phyloP scores from a whole-genome alignment of 2,113 vertebrate species.

The Dendropsophus ebraccatus region DNA sequence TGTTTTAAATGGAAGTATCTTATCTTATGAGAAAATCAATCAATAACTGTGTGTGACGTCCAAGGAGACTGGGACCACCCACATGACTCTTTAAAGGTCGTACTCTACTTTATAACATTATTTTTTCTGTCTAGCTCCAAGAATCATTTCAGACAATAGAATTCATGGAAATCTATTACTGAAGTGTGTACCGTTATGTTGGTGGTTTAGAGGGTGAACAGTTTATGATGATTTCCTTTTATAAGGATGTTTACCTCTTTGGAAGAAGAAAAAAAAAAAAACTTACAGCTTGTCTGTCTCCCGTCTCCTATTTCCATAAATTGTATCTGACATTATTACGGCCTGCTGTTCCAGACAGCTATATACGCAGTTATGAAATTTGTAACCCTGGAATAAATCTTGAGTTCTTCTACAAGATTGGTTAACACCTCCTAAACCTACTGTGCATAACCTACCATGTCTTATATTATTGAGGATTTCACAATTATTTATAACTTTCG shows the following conservation, averaged over 20 bases:
- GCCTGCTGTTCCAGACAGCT: background rate
- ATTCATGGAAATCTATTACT: too few species aligned
- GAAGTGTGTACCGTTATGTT: too few species aligned
- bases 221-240: background rate
- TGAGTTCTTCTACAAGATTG: background rate
- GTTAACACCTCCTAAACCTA: slow-evolving; percentile 14
- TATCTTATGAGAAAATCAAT: too few species aligned
- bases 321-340: background rate
- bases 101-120: too few species aligned
- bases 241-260: background rate
- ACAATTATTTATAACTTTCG: background rate
- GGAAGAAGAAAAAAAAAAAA: background rate
- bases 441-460: background rate
- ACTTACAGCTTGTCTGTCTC: background rate
- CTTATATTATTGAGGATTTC: background rate
- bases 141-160: too few species aligned
- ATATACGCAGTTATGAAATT: background rate
- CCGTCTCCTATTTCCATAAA: background rate
- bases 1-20: too few species aligned
- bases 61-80: too few species aligned
- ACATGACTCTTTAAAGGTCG: too few species aligned
- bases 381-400: background rate
- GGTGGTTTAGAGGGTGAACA: too few species aligned
- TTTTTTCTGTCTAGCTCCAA: too few species aligned
- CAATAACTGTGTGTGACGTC: too few species aligned